Evolutionary conservation across 2,113 vertebrate genomes (phyloP), one percentile per base, ranked within the genome.

Genomic region (Plectropomus leopardus): DNA sequence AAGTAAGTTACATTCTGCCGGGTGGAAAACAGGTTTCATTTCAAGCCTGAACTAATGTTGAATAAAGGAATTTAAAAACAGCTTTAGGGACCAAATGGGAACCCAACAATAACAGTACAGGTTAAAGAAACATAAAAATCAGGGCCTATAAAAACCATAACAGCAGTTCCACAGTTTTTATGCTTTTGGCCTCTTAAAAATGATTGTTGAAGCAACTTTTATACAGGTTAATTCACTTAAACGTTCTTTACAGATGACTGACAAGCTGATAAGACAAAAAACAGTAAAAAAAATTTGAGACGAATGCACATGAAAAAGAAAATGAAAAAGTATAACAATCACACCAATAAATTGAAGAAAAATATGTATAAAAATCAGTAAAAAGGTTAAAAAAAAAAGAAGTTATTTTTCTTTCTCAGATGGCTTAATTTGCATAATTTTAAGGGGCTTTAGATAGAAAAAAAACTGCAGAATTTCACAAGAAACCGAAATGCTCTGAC

Each of bases 1-100:
- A 73, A 59, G 58, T 72, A 51, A 74, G 83, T 67, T 55, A 71
- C 76, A 64, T 63, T 75, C 45, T 69, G 69, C 32, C 10, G 34
- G 59, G 67, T 69, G 66, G 51, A 72, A 51, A 64, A 48, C 45
- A 47, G 60, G 9, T 53, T 71, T 28, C 57, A 26, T 44, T 17
- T 26, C 17, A 19, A 21, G 26, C 14, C 36, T 24, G n/a, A 40
- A 58, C 9, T 64, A 2, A 11, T 47, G 9, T 28, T 5, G 40
- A 47, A n/a, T 15, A 40, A 61, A 63, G 3, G 4, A 0, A 57
- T 24, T 21, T 64, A 21, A 42, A n/a, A 54, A 21, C 23, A 26
- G 50, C 66, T 32, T 13, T 10, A 7, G 26, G 36, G 36, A 23
- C 24, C 7, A 21, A 28, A 51, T 40, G 7, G 10, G 3, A 63